Evolutionary conservation across 92 coral and sea anemone species (phyloP).

Genomic region (Umimayanthus kanabou): DNA sequence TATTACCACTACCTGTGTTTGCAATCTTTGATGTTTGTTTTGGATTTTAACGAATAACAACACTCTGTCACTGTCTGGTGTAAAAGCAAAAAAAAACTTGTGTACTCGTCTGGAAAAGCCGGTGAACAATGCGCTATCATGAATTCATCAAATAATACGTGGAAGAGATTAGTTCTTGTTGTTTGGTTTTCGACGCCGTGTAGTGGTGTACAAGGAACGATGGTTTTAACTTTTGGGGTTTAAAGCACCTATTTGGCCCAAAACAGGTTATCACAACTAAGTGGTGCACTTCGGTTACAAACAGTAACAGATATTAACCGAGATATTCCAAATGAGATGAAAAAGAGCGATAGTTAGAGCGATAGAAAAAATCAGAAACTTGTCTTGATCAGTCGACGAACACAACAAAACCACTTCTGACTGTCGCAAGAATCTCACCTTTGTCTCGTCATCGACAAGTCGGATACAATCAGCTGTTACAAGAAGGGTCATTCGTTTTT

Average conservation of each 20-base stretch:
- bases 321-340: slow-evolving; percentile 20
- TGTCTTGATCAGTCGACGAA: background rate
- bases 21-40: slow-evolving; percentile 28
- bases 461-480: slow-evolving; percentile 97
- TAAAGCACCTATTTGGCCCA: background rate
- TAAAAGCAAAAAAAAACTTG: slow-evolving; percentile 2
- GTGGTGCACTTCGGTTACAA: background rate
- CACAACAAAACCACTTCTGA: background rate
- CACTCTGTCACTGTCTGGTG: background rate
- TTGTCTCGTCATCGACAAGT: slow-evolving; percentile 95
- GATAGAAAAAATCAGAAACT: background rate
- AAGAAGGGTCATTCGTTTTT: slow-evolving; percentile 92
- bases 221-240: slow-evolving; percentile 11
- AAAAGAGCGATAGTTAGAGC: slow-evolving; percentile 1
- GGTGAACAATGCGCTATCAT: slow-evolving; percentile 4
- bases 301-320: slow-evolving; percentile 25
- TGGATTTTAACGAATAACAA: background rate
- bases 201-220: background rate
- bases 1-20: slow-evolving; percentile 8
- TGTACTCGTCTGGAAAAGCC: slow-evolving; percentile 35
- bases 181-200: background rate
- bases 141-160: slow-evolving; percentile 16
- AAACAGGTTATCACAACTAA: slow-evolving; percentile 9
- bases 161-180: slow-evolving; percentile 3
- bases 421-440: slow-evolving; percentile 53